Evolutionary conservation across 2,113 vertebrate genomes (phyloP).

Genomic region (Thinocorus orbignyianus): DNA sequence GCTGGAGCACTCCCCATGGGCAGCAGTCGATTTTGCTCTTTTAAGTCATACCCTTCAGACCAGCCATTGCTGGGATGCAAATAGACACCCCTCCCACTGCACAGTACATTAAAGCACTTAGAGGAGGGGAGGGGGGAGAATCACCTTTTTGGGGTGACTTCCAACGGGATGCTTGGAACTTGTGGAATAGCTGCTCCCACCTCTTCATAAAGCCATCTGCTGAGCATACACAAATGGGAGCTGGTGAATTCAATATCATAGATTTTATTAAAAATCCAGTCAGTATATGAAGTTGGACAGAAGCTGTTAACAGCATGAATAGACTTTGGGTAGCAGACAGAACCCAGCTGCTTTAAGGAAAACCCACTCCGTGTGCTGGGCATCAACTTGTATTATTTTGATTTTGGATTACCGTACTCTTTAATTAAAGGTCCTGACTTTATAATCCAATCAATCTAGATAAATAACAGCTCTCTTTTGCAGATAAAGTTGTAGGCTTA

Average conservation of each 20-base stretch:
- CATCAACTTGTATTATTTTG: neutral
- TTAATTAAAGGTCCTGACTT: constrained; percentile 37
- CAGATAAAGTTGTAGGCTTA: constrained; percentile 10
- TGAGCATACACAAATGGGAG: neutral
- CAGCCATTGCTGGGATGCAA: neutral
- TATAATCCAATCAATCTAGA: constrained; percentile 40
- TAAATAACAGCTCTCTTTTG: constrained; percentile 23
- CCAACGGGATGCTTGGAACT: neutral
- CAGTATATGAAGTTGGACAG: neutral
- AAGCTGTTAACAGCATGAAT: neutral
- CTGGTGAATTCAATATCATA: neutral
- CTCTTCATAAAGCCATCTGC: neutral
- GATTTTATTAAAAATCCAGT: neutral
- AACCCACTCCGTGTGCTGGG: neutral
- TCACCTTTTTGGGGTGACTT: neutral
- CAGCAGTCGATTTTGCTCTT: neutral
- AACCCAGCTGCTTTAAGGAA: neutral
- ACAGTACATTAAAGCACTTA: neutral
- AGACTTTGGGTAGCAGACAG: neutral
- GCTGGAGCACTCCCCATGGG: neutral
- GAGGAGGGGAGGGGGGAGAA: accelerated
- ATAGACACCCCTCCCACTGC: neutral
- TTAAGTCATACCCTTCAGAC: neutral
- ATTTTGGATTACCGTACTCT: neutral
- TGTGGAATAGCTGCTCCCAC: neutral